Conservation (phyloP, 2,113 vertebrate genomes). For the Heteronetta atricapilla region DNA sequence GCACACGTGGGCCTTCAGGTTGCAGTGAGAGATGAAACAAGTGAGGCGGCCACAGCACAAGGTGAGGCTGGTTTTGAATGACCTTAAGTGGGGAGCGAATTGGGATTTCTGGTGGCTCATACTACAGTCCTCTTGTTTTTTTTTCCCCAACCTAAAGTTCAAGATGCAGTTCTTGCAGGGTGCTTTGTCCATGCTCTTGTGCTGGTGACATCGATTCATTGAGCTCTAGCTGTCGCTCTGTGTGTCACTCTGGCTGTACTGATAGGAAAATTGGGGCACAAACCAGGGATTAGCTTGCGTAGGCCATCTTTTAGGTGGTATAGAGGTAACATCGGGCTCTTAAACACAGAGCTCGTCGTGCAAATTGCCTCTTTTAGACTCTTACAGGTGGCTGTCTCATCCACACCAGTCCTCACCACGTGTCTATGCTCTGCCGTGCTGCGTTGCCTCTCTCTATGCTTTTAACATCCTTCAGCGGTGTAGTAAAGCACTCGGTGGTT, state of each 20-base stretch:
- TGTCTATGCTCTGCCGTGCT: background rate
- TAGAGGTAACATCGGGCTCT: background rate
- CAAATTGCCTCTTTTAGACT: background rate
- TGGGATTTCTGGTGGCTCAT: background rate
- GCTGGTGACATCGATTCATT: background rate
- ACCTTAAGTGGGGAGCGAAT: background rate
- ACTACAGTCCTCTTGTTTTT: background rate
- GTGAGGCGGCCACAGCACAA: background rate
- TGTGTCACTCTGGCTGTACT: background rate
- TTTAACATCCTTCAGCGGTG: background rate
- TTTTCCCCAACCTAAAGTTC: background rate
- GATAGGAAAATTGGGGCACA: background rate
- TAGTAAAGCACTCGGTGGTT: background rate
- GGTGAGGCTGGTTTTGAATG: background rate
- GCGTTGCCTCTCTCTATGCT: background rate
- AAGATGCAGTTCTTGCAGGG: background rate
- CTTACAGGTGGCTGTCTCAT: background rate
- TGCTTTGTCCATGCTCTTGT: background rate
- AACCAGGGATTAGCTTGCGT: background rate
- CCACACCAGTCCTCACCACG: accelerated
- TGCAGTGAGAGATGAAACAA: background rate
- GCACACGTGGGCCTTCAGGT: accelerated
- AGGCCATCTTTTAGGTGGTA: background rate
- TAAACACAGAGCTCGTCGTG: background rate
- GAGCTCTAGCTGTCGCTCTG: background rate